Evolutionary conservation across 2,113 vertebrate species (phyloP), one percentile per base, ranked within the genome.

Genomic region (Diadophis punctatus): DNA sequence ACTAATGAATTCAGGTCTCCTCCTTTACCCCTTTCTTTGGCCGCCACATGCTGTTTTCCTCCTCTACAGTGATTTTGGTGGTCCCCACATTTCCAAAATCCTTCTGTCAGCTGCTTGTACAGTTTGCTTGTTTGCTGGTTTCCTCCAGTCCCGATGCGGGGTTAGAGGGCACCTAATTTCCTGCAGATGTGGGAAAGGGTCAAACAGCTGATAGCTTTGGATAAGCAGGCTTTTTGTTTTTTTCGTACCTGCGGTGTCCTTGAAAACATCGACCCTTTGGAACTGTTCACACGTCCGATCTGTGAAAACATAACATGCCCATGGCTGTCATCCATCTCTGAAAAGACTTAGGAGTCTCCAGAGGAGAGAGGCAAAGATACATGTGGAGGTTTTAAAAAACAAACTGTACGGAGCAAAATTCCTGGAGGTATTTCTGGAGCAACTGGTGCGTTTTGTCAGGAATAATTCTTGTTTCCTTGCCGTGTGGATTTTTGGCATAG

Each of bases 141-240:
- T 93, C 96, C 96, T 88, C 20, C 0, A 5, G 11, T 74, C 46
- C 3, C 3, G 88, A 8, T 0, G 25, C 46, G 91, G 92, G 96
- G 90, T 48, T 55, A 90, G 68, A 94, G 94, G 94, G 95, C 94
- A 39, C 86, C 11, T 86, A 86, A 92, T 94, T 96, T 96, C 96
- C 96, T 96, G 95, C 95, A 95, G 87, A 90, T 90, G 84, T 22
- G 49, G 27, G 49, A 86, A 86, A 89, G 56, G 56, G 60, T 90
- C 63, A 22, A 91, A 53, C 93, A 49, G 87, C 95, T 56, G 89
- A 85, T 58, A 53, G 92, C 60, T 90, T 88, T 0, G 86, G 96
- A 95, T 95, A 94, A 96, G 94, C 94, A 85, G 84, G 39, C 0
- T 4, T 49, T 51, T 1, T 1, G 4, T 94, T 10, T 68, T 68